Base-by-base conservation (phyloP, 64 coral and sea anemone genomes). In the Montipora foliosa region DNA sequence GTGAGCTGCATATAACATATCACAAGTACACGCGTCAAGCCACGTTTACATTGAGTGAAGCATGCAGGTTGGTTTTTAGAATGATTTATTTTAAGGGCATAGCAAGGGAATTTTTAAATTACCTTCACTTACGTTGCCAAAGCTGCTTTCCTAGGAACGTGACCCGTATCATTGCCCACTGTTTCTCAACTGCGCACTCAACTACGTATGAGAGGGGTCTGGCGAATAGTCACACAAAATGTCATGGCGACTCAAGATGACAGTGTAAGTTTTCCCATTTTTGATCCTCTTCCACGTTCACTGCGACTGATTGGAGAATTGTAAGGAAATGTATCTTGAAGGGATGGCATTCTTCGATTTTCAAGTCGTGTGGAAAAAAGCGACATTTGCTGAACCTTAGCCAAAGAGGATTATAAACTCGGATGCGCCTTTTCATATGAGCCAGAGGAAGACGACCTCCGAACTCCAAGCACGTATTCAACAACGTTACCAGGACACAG, bases 401-500 rank as follows among this genome's bases (percentile, higher is more conserved):
- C n/a, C 17, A 21, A 16, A 24, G 3, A 50, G 16, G 19, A 78
- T 78, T 78, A 17, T 4, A 12, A 16, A 6, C 45, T 3, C 49
- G 76, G 15, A 29, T 19, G 10, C 22, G 9, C 2, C 29, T 17
- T 6, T 78, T 83, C 59, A 59, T 5, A 86, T 70, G 66, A 86
- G 66, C 66, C 70, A 72, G 8, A 86, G 47, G 45, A 86, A 37
- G 16, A 86, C 82, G 44, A 71, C 82, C 11, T 71, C 82, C 16
- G 82, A 86, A 71, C 17, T 86, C 21, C 82, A 86, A 86, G 66
- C 61, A 86, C 67, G 67, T 44, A 86, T 86, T 20, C 66, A 67
- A 51, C 82, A 86, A 48, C 82, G 82, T 14, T 86, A 86, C 67
- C 64, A 86, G 46, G 82, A 86, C 16, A 86, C 66, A 22, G 62